A percentile compares a stretch with the other conserved stretches of the same genome.
phyloP scores from a whole-genome alignment of 2,113 vertebrate species.

The Hyperoodon ampullatus region DNA sequence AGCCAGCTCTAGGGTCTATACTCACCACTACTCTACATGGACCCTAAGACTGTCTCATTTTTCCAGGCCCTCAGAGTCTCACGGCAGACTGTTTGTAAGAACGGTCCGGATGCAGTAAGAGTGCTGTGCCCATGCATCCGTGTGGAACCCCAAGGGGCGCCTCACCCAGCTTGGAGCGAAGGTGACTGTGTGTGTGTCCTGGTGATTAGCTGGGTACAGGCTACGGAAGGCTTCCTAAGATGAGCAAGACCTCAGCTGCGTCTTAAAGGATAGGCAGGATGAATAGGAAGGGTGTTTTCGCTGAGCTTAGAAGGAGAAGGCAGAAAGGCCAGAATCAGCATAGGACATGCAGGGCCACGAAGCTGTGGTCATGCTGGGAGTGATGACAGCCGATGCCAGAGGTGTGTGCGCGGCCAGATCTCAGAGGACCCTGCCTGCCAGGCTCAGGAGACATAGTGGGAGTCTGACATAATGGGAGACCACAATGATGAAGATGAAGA shows the following conservation, averaged over 20 bases:
- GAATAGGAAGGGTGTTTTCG: not conserved
- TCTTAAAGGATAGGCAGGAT: not conserved
- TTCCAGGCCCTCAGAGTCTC: not conserved
- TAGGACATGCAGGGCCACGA: rapidly evolving
- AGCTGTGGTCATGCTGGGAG: not conserved
- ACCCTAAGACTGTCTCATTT: not conserved
- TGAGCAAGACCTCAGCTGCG: not conserved
- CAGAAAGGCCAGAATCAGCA: not conserved
- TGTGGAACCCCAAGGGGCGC: not conserved
- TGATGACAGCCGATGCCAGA: not conserved
- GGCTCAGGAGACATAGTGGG: not conserved
- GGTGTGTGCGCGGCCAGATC: not conserved
- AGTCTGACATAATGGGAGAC: too few relatives aligned
- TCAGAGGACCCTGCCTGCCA: not conserved
- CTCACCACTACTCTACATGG: not conserved
- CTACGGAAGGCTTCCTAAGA: not conserved
- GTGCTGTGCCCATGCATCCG: rapidly evolving
- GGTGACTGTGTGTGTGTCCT: not conserved
- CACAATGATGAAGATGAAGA: not conserved
- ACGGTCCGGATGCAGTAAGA: not conserved
- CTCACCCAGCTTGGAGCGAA: not conserved
- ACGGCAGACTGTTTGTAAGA: not conserved
- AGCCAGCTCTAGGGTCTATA: too few relatives aligned
- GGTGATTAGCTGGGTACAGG: not conserved
- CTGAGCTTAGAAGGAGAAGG: not conserved